Evolutionary conservation across 2,113 vertebrate species (phyloP).

Genomic region (Cnemophilus loriae): DNA sequence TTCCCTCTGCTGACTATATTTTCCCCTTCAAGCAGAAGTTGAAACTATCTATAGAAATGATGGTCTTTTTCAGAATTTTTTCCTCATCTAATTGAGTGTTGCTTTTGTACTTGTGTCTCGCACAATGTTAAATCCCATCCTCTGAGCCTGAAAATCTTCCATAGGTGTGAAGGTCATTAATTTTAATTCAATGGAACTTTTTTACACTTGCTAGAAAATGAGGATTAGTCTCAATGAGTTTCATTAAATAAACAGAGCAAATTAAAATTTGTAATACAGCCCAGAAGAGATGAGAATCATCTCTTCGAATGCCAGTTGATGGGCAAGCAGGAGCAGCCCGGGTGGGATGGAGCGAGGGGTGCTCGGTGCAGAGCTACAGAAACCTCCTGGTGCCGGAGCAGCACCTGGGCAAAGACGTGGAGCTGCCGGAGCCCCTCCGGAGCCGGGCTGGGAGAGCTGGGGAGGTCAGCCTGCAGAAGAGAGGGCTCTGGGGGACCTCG

Average conservation of each 20-base stretch:
- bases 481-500: rapidly evolving
- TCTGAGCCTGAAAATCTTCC: slow-evolving; percentile 57
- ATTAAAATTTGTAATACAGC: neutral
- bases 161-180: slow-evolving; percentile 63
- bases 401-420: rapidly evolving
- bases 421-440: neutral
- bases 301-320: rapidly evolving
- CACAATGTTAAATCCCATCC: slow-evolving; percentile 35
- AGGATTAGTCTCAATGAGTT: slow-evolving; percentile 64
- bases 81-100: neutral
- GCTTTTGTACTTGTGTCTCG: neutral
- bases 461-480: neutral
- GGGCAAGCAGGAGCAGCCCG: neutral
- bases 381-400: rapidly evolving
- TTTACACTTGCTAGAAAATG: slow-evolving; percentile 59
- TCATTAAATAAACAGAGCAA: slow-evolving; percentile 67
- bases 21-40: neutral
- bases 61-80: neutral
- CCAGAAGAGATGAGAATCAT: neutral
- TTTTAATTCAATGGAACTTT: slow-evolving; percentile 70
- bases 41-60: neutral
- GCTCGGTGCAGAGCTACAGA: neutral
- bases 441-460: neutral
- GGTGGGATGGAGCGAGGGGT: rapidly evolving
- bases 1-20: neutral